phyloP scores from a whole-genome alignment of 2,113 vertebrate species.

The Cyprinodon brontotheroides region DNA sequence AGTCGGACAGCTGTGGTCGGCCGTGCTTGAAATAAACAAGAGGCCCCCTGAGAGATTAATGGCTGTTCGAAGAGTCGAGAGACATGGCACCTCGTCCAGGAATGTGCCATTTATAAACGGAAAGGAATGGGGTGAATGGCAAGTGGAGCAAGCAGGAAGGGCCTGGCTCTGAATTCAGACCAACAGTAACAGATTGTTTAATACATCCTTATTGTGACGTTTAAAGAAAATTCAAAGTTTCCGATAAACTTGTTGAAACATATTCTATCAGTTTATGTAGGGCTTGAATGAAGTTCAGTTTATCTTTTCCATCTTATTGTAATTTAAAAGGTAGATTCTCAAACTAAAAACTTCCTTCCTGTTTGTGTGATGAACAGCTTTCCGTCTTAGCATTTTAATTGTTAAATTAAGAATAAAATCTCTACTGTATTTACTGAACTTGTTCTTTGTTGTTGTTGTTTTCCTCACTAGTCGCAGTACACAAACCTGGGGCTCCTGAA shows the following conservation, averaged over 20 bases:
- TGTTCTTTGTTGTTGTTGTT: conserved; percentile 3
- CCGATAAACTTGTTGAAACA: neutral
- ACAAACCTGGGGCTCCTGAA: conserved; percentile 98
- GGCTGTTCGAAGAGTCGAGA: conserved; percentile 85
- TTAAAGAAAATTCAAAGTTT: neutral
- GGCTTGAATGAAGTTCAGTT: neutral
- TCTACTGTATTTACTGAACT: neutral
- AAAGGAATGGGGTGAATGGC: conserved; percentile 80
- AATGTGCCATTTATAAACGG: conserved; percentile 85
- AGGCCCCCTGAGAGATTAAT: conserved; percentile 87
- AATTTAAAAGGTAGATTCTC: neutral
- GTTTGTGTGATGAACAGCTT: neutral
- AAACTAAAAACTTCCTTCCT: neutral
- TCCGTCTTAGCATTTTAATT: neutral
- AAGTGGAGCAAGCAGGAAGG: conserved; percentile 57
- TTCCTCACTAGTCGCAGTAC: conserved; percentile 89
- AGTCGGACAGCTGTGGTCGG: conserved; percentile 85
- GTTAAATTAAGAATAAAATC: neutral
- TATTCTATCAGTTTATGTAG: neutral
- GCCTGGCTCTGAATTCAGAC: conserved; percentile 43
- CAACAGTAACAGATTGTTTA: neutral
- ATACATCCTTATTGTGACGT: neutral
- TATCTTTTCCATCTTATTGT: neutral
- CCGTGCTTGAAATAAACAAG: conserved; percentile 84
- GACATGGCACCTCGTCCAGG: conserved; percentile 82